A percentile compares a stretch with the other conserved stretches of the same genome.
These are phyloP conservation scores for Cosmopolites sordidus DNA, from an alignment of 2,888 invertebrate genomes.

Conservation along the genomic window DNA sequence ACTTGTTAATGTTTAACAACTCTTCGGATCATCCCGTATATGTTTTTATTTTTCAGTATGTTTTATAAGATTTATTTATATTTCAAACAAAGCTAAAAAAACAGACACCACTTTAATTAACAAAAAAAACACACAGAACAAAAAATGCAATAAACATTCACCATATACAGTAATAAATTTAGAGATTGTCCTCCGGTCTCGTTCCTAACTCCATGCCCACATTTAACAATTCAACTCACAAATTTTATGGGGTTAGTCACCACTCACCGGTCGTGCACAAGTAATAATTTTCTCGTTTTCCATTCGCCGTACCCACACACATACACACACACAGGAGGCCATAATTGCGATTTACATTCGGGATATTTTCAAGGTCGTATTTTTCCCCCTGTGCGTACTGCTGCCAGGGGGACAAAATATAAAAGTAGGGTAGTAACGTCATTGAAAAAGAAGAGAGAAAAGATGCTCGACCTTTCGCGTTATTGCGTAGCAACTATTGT, in stretches of 20 bases:
- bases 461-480: not conserved
- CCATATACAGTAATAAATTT: not conserved
- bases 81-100: too few species aligned
- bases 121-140: too few species aligned
- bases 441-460: constrained; percentile 17
- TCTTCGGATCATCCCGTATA: too few species aligned
- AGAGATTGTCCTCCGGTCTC: not conserved
- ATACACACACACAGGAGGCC: constrained; percentile 6
- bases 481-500: not conserved
- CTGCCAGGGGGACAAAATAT: constrained; percentile 16
- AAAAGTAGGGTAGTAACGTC: constrained; percentile 26
- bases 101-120: too few species aligned
- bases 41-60: too few species aligned
- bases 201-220: constrained; percentile 18
- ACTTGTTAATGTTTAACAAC: too few species aligned
- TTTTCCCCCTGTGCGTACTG: constrained; percentile 18
- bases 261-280: constrained; percentile 18
- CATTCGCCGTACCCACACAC: constrained; percentile 10
- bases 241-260: constrained; percentile 32
- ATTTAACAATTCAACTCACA: constrained; percentile 25
- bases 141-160: too few species aligned
- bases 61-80: too few species aligned
- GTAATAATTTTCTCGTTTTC: constrained; percentile 26
- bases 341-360: constrained; percentile 26
- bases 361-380: constrained; percentile 22